Evolutionary conservation across 2,888 invertebrate genomes (phyloP).

Genomic region (Tethea ocularis): DNA sequence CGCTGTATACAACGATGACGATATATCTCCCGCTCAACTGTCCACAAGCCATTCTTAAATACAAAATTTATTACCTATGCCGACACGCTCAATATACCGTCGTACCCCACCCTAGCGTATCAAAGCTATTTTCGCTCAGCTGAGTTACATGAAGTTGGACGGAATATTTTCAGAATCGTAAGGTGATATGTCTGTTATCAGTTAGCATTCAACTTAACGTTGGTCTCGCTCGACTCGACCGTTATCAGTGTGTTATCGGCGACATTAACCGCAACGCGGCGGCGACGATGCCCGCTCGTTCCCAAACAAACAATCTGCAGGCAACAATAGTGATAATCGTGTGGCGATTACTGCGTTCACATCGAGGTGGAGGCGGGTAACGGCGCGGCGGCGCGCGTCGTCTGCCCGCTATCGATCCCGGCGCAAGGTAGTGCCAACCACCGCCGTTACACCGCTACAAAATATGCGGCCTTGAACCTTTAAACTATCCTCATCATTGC

Average conservation of each 20-base stretch:
- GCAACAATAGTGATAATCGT: constrained; percentile 60
- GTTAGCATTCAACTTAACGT: constrained; percentile 30
- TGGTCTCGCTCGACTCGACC: constrained; percentile 31
- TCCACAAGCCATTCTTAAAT: constrained; percentile 48
- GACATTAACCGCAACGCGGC: constrained; percentile 43
- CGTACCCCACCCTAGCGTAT: constrained; percentile 11
- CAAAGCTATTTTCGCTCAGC: constrained; percentile 24
- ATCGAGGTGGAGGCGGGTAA: constrained; percentile 50
- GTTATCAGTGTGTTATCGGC: constrained; percentile 47
- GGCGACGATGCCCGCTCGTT: constrained; percentile 6
- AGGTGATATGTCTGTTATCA: constrained; percentile 32
- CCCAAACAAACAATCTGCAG: constrained; percentile 47
- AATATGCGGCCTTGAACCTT: constrained; percentile 77
- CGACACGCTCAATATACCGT: constrained; percentile 20
- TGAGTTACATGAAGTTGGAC: constrained; percentile 20
- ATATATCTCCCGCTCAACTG: constrained; percentile 52
- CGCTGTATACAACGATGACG: constrained; percentile 53
- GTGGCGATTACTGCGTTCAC: constrained; percentile 50
- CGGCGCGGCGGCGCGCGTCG: constrained; percentile 72
- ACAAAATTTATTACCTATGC: constrained; percentile 40
- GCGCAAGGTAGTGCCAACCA: constrained; percentile 66
- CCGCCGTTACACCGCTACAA: constrained; percentile 59
- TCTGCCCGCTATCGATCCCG: constrained; percentile 76
- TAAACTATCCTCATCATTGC: constrained; percentile 57
- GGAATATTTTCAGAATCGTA: constrained; percentile 22